Evolutionary conservation across 2,888 invertebrate genomes (phyloP).

Genomic region (Dryadula phaetusa): DNA sequence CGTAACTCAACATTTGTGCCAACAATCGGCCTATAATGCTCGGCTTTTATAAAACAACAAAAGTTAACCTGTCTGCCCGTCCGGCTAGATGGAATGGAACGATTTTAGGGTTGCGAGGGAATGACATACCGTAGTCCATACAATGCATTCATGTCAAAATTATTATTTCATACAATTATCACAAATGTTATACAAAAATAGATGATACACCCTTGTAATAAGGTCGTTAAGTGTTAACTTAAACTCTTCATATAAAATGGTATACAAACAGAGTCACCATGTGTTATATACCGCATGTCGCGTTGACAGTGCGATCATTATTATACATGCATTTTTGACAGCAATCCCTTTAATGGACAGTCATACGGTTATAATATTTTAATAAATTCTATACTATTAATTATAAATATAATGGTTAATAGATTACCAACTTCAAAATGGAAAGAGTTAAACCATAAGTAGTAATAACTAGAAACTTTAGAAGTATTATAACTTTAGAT

Average conservation of each 20-base stretch:
- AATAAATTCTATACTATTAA: background rate
- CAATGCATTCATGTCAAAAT: slow-evolving; percentile 61
- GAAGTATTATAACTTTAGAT: background rate
- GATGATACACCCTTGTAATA: slow-evolving; percentile 31
- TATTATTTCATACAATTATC: slow-evolving; percentile 25
- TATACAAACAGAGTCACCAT: slow-evolving; percentile 67
- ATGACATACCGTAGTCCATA: slow-evolving; percentile 78
- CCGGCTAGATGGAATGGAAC: slow-evolving; percentile 74
- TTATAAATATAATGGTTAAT: background rate
- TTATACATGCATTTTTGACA: slow-evolving; percentile 67
- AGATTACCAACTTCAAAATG: background rate
- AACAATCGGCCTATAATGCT: slow-evolving; percentile 81
- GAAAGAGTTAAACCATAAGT: background rate
- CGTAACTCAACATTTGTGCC: slow-evolving; percentile 82
- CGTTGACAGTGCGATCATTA: slow-evolving; percentile 78
- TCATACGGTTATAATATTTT: slow-evolving; percentile 34
- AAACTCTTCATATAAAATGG: slow-evolving; percentile 45
- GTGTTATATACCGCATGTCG: slow-evolving; percentile 74
- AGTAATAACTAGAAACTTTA: background rate
- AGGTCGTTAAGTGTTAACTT: background rate
- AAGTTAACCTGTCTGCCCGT: slow-evolving; percentile 82
- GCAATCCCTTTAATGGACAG: slow-evolving; percentile 49
- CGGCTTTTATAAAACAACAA: slow-evolving; percentile 80
- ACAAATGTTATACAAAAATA: slow-evolving; percentile 33
- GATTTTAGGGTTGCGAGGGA: slow-evolving; percentile 82